Conservation (phyloP, 2,888 invertebrate species). For the Metallyticus violacea region DNA sequence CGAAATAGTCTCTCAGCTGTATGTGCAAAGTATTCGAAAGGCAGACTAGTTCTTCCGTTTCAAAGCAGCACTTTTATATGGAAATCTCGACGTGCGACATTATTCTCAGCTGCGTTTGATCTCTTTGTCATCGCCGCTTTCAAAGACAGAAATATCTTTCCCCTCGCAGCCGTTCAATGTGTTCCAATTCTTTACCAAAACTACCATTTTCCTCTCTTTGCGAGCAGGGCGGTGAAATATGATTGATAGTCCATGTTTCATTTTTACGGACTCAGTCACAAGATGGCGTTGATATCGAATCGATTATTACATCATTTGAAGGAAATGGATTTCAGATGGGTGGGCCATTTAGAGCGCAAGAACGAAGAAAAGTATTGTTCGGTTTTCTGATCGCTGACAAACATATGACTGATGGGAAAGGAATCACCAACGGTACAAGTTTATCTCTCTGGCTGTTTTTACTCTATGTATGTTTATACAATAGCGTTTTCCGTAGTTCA, state of each 20-base stretch:
- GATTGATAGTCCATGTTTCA: constrained; percentile 15
- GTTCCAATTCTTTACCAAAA: not conserved
- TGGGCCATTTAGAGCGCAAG: not conserved
- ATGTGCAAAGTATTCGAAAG: no score
- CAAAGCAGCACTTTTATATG: not conserved
- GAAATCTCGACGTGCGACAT: not conserved
- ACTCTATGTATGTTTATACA: not conserved
- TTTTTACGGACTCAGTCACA: constrained; percentile 13
- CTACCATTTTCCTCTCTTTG: not conserved
- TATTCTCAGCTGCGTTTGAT: constrained; percentile 9
- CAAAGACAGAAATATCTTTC: constrained; percentile 1
- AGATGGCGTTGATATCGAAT: constrained; percentile 19
- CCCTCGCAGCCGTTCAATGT: not conserved
- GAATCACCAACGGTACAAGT: not conserved
- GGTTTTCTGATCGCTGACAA: constrained; percentile 7
- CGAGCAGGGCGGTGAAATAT: not conserved
- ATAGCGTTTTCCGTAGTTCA: not conserved
- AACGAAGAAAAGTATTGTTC: constrained; percentile 1
- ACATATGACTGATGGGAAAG: constrained; percentile 7
- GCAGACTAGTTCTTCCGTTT: no score
- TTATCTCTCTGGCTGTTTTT: not conserved
- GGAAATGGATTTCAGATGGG: constrained; percentile 16
- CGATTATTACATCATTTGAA: constrained; percentile 19
- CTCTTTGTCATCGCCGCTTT: constrained; percentile 1
- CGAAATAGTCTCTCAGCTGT: no score